Conservation (phyloP, 1,140 invertebrate species). For the Trachymyrmex cornetzi region DNA sequence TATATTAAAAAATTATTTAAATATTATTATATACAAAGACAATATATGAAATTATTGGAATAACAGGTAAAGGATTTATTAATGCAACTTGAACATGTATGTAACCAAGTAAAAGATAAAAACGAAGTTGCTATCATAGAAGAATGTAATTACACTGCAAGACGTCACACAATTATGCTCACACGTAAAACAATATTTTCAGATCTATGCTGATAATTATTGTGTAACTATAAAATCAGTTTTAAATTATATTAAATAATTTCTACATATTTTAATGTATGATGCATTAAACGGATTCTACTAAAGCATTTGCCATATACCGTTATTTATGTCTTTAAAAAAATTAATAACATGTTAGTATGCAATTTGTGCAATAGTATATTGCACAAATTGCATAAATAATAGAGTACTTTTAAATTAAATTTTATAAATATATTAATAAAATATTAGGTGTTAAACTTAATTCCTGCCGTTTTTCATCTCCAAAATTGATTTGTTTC, state of each 20-base stretch:
- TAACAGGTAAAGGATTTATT: slow-evolving; percentile 22
- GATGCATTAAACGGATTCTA: neutral
- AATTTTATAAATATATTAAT: too few relatives aligned
- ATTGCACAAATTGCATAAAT: neutral
- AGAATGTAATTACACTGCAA: neutral
- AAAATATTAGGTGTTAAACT: too few relatives aligned
- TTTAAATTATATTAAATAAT: neutral
- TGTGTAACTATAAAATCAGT: neutral
- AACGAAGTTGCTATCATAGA: slow-evolving; percentile 36
- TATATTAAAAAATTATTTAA: neutral
- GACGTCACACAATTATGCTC: neutral
- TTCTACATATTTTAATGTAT: neutral
- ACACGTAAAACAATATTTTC: slow-evolving; percentile 15
- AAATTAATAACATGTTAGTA: neutral
- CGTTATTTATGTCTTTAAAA: neutral
- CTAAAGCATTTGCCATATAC: neutral
- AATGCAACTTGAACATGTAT: neutral
- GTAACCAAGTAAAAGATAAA: slow-evolving; percentile 12
- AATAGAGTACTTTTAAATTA: too few relatives aligned
- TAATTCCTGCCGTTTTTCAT: too few relatives aligned
- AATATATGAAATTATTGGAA: neutral
- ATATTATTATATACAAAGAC: neutral
- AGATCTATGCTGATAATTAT: neutral
- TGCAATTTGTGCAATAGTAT: too few relatives aligned
- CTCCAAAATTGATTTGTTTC: too few relatives aligned